Evolutionary conservation across 1,140 invertebrate species (phyloP), one percentile per base, ranked within the genome.

Genomic region (Drosophila sturtevanti): DNA sequence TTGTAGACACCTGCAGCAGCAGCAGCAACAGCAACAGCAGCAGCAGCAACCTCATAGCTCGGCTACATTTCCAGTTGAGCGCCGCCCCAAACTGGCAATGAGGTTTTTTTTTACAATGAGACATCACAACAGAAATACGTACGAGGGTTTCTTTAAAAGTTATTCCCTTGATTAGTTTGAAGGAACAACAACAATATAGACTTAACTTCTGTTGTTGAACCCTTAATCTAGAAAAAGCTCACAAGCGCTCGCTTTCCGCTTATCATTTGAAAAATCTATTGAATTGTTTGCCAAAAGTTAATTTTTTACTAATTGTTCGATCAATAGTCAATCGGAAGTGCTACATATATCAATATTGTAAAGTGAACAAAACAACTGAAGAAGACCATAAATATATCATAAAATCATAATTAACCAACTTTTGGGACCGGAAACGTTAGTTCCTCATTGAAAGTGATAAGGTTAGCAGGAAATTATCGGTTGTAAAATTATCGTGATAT

Each of bases 41-140:
- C 63, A 63, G 67, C 38, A 24, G 41, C 21, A 73, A 68, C 35
- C 72, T 71, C 51, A 63, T 68, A 66, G 56, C 81, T 77, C 61
- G 60, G 68, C 82, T 70, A 72, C 78, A 87, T 86, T 86, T 86
- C 82, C 82, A 89, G 82, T 86, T 86, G 82, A 86, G 75, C 82
- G 79, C 69, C 81, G 81, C 73, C 81, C 81, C 81, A 74, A 86
- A 77, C 82, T 82, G 82, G 79, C 81, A 82, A 82, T 82, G 82
- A 82, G 78, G 54, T 56, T 56, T 18, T 18, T 18, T 44, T 79
- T 84, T 77, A 84, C 72, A 73, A 74, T 63, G 48, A 66, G 69
- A 62, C 67, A 55, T 51, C 55, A 70, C 69, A 67, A 70, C 66
- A 73, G 68, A 55, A 41, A 63, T 58, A 71, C 44, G 18, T 48